A percentile compares a stretch with the other conserved stretches of the same genome.
Evolutionary conservation across 2,113 vertebrate species (phyloP).

Genomic region (Cairina moschata): DNA sequence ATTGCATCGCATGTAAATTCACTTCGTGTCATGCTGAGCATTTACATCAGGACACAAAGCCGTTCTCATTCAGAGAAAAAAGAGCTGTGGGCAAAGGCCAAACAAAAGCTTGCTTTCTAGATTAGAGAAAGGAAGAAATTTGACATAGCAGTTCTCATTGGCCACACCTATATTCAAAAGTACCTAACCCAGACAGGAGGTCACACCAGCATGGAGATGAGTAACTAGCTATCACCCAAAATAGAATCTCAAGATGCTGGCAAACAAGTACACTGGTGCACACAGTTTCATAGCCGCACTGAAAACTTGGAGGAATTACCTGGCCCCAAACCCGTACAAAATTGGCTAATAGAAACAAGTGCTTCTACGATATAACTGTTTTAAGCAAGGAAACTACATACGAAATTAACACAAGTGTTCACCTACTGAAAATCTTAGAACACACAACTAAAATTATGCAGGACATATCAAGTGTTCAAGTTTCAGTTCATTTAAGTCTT

Average conservation of each 20-base stretch:
- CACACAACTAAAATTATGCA: background rate
- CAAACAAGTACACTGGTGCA: accelerated
- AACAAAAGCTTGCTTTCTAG: background rate
- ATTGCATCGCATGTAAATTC: background rate
- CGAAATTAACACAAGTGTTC: background rate
- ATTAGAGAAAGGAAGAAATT: background rate
- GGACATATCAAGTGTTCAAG: background rate
- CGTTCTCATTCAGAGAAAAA: background rate
- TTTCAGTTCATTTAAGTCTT: background rate
- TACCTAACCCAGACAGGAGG: background rate
- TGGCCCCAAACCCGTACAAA: background rate
- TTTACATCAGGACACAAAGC: background rate
- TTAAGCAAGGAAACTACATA: background rate
- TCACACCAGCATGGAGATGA: background rate
- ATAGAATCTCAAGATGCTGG: background rate
- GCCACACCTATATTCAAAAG: background rate
- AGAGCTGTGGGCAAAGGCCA: background rate
- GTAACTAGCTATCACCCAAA: background rate
- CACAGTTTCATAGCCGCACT: background rate
- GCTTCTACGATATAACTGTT: background rate
- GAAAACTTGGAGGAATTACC: background rate
- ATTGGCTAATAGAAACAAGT: background rate
- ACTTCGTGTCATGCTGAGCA: background rate
- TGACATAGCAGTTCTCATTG: accelerated
- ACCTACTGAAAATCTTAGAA: background rate